Base-by-base conservation (phyloP, 2,797 vertebrate species). In the Bovichtus variegatus region DNA sequence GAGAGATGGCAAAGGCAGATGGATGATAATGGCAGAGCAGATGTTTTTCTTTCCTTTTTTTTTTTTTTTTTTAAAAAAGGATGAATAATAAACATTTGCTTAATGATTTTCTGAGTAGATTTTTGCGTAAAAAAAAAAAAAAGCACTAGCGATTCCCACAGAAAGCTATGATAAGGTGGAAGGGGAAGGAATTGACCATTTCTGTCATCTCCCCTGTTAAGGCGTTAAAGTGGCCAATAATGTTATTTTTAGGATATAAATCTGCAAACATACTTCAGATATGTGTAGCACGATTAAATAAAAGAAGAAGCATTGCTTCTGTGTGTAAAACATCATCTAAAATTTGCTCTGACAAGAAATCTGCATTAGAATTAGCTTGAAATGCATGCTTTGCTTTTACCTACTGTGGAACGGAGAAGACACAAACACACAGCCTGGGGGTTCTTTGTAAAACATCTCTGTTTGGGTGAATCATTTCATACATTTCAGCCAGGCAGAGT, bases 11-110 rank as follows among this genome's bases (percentile, higher is more conserved):
- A 51, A 79, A 82, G 82, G 82, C 87, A 87, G 87, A 91, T 85
- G 88, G 87, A 90, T 90, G 87, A 83, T 87, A 85, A 87, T 66
- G 63, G 74, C 61, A 70, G 58, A 78, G 78, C 84, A 91, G 88
- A 84, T 91, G 87, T 81, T 82, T 78, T 71, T 58, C 41, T 46
- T 75, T 71, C 57, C 11, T 59, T 44, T 23, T 67, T 64, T 74
- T 63, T 62, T n/a, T n/a, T n/a, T n/a, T n/a, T n/a, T n/a, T n/a
- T n/a, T n/a, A n/a, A 36, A 34, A 5, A 74, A 51, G 58, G 49
- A 65, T 58, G 67, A 88, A 78, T 87, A 86, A 64, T 84, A 86
- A 91, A 90, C 78, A 61, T 85, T 77, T 88, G 59, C 61, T 67
- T 84, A 57, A 83, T 79, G 74, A 76, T 76, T 85, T 81, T 67